phyloP scores from a whole-genome alignment of 2,888 invertebrate genomes.

The Tachina fera region DNA sequence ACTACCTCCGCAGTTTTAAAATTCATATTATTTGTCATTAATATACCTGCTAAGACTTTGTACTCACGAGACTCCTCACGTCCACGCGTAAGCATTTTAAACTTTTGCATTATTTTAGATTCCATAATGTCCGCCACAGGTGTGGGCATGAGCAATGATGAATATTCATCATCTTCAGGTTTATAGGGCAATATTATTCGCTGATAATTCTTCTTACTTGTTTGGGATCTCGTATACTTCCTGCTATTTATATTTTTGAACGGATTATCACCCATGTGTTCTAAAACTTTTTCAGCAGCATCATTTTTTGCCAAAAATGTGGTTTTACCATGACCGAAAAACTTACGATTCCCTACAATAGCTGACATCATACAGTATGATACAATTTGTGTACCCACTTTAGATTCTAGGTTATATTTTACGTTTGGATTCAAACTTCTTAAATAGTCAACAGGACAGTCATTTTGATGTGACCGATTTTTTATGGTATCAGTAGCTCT shows the following conservation, averaged over 20 bases:
- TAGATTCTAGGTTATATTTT: slow-evolving; percentile 39
- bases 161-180: not conserved
- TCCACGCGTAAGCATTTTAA: not conserved
- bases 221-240: not conserved
- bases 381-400: slow-evolving; percentile 18
- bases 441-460: not conserved
- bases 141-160: slow-evolving; percentile 19
- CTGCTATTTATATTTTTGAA: not conserved
- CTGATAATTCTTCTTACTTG: not conserved
- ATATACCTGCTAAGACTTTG: slow-evolving; percentile 57
- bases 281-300: slow-evolving; percentile 38
- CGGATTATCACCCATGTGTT: slow-evolving; percentile 10
- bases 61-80: slow-evolving; percentile 20
- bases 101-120: slow-evolving; percentile 39
- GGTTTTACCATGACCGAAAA: slow-evolving; percentile 58
- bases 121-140: slow-evolving; percentile 35
- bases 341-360: slow-evolving; percentile 36
- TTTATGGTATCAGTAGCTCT: not conserved
- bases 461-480: not conserved
- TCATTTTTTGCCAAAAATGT: slow-evolving; percentile 16
- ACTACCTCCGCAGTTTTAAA: slow-evolving; percentile 44
- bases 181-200: not conserved
- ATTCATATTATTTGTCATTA: slow-evolving; percentile 58
- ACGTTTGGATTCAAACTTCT: slow-evolving; percentile 31
- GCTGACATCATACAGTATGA: slow-evolving; percentile 43